Conservation (phyloP, 1,140 invertebrate genomes). For the Heterodera schachtii region DNA sequence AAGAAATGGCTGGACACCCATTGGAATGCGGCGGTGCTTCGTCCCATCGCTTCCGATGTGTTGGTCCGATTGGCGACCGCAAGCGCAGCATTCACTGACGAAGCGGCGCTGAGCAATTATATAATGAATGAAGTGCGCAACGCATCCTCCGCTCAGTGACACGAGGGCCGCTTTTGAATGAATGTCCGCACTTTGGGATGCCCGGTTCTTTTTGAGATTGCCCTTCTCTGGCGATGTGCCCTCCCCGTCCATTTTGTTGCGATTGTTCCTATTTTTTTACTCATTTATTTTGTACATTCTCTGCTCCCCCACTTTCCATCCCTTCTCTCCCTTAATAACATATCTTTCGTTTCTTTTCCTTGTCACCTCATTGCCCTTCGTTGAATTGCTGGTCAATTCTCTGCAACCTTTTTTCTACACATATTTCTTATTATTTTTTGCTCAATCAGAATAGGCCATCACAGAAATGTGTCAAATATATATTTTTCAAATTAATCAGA, state of each 20-base stretch:
- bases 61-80: conserved; percentile 41
- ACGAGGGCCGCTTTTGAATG: neutral
- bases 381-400: neutral
- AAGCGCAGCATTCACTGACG: conserved; percentile 37
- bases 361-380: neutral
- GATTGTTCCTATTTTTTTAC: neutral
- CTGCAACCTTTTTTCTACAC: neutral
- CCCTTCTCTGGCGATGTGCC: too few species aligned
- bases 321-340: neutral
- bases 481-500: neutral
- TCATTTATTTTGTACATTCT: neutral
- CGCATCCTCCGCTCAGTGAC: neutral
- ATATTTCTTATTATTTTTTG: neutral
- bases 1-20: conserved; percentile 42
- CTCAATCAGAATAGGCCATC: neutral
- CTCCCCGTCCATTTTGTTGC: neutral
- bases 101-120: conserved; percentile 29
- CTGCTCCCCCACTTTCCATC: neutral
- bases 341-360: neutral
- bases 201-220: too few species aligned
- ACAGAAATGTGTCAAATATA: neutral
- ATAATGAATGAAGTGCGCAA: conserved; percentile 44
- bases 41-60: conserved; percentile 50
- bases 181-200: too few species aligned
- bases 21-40: conserved; percentile 42